These are phyloP conservation scores for Choloepus didactylus DNA, from an alignment of 2,797 vertebrate species.

Conservation along the genomic window DNA sequence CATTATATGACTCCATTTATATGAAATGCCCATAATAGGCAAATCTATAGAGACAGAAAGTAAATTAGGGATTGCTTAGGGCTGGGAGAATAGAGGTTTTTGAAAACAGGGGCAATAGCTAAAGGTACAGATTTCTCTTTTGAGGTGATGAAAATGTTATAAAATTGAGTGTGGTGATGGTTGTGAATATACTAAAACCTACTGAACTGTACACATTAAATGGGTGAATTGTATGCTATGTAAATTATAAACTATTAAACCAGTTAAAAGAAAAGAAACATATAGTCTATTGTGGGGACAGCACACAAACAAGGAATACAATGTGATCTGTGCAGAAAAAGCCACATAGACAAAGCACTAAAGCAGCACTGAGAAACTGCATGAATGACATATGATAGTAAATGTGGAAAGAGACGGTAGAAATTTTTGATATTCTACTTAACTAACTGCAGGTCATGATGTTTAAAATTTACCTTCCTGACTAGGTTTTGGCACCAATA, in stretches of 20 bases:
- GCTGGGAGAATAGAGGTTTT: too few species aligned
- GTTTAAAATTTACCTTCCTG: conserved; percentile 32
- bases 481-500: background rate
- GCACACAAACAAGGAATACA: conserved; percentile 26
- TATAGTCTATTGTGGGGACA: background rate
- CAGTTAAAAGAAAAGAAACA: background rate
- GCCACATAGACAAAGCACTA: background rate
- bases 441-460: background rate
- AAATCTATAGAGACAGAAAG: too few species aligned
- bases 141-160: background rate
- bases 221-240: too few species aligned
- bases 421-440: conserved; percentile 44
- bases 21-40: too few species aligned
- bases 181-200: background rate
- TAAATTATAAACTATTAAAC: too few species aligned
- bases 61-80: too few species aligned
- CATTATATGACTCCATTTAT: too few species aligned
- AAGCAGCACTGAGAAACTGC: background rate
- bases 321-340: background rate
- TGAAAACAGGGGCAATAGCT: too few species aligned
- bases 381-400: background rate
- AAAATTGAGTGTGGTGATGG: background rate
- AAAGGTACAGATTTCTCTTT: background rate
- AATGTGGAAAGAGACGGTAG: background rate
- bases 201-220: background rate